Percentiles rank a stretch among this genome's conserved stretches.
Conservation (phyloP, 2,113 vertebrate species). For the Paradoxurus hermaphroditus region DNA sequence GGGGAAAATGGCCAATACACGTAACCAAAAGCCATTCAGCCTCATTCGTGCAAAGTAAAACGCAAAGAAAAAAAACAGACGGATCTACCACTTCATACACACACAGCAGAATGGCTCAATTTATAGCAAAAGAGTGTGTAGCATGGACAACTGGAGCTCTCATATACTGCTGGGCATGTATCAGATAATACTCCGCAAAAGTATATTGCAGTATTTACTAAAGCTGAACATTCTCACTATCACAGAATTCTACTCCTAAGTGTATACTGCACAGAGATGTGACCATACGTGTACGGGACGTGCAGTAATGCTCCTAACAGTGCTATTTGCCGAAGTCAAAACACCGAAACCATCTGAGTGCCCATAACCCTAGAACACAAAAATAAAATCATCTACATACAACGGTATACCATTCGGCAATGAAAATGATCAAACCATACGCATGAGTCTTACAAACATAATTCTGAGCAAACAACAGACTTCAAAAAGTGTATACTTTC, state of each 20-base stretch:
- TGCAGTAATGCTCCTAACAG: neutral
- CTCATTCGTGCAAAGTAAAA: neutral
- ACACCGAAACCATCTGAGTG: neutral
- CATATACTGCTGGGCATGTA: rapidly evolving
- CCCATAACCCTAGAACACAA: neutral
- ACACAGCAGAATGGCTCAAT: neutral
- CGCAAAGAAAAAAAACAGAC: neutral
- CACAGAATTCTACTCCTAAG: neutral
- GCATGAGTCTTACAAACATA: neutral
- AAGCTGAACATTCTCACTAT: neutral
- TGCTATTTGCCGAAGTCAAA: neutral
- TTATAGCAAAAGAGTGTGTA: neutral
- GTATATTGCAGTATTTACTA: neutral
- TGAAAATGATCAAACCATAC: neutral
- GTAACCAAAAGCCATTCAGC: neutral
- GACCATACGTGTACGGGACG: no score
- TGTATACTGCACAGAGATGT: neutral
- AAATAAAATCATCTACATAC: neutral
- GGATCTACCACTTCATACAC: neutral
- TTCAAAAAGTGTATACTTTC: neutral
- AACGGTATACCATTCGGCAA: neutral
- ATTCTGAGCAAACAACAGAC: neutral
- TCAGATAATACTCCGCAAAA: neutral
- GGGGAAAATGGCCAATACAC: neutral
- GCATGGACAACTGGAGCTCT: neutral